Percentiles rank a stretch among this genome's conserved stretches.
These are phyloP conservation scores for Parnassius orleans DNA, from an alignment of 2,888 invertebrate species.

Conservation along the genomic window DNA sequence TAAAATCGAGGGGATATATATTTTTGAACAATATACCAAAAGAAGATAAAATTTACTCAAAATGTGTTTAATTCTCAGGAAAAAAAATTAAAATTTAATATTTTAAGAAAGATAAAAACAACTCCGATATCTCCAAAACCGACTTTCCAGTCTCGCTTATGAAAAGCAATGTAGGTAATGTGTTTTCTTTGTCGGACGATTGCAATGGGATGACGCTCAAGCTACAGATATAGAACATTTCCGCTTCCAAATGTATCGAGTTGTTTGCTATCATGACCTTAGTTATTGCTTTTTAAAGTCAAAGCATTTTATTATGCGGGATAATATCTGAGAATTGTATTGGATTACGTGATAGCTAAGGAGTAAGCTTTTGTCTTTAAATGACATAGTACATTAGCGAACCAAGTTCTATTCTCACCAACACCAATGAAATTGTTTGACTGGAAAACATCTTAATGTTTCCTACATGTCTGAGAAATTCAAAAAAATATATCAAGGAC, in stretches of 20 bases:
- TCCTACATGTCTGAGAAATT: too few species aligned
- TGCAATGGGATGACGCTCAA: constrained; percentile 9
- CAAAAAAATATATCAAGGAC: too few species aligned
- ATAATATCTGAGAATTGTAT: constrained; percentile 8
- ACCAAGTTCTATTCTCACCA: too few species aligned
- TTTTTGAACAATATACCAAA: too few species aligned
- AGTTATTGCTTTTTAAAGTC: constrained; percentile 23
- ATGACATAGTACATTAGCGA: too few species aligned
- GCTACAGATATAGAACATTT: constrained; percentile 27
- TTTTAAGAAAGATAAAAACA: constrained; percentile 21
- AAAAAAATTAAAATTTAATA: background rate
- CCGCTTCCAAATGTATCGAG: constrained; percentile 31
- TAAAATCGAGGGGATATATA: too few species aligned
- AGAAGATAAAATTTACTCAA: too few species aligned
- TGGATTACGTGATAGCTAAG: too few species aligned
- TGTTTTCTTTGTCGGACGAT: constrained; percentile 23
- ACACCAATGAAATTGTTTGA: too few species aligned
- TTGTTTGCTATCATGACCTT: constrained; percentile 29
- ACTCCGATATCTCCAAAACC: constrained; percentile 13
- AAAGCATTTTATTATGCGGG: constrained; percentile 4
- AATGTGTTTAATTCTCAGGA: too few species aligned
- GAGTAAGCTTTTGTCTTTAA: too few species aligned
- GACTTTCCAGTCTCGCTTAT: constrained; percentile 22
- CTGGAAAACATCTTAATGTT: too few species aligned
- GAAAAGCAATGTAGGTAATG: constrained; percentile 27